Conservation (phyloP, 2,888 invertebrate genomes). For the Prenolepis imparis region DNA sequence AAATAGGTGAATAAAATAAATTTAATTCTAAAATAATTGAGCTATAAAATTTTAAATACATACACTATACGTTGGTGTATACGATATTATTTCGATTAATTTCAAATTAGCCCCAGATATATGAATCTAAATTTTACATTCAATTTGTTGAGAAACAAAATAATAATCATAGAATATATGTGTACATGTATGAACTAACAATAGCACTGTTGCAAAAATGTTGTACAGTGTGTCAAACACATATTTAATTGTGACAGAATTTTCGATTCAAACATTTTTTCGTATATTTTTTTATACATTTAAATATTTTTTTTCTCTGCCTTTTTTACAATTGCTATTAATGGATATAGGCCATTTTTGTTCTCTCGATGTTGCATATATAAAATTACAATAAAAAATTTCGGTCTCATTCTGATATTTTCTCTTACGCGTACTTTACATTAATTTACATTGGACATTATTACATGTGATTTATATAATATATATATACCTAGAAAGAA, state of each 20-base stretch:
- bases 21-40: background rate
- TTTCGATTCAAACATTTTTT: background rate
- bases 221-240: background rate
- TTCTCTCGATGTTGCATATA: slow-evolving; percentile 20
- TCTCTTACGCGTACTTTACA: slow-evolving; percentile 6
- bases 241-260: background rate
- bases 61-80: background rate
- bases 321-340: slow-evolving; percentile 5
- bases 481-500: slow-evolving; percentile 20
- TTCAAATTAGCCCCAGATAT: background rate
- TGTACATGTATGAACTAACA: background rate
- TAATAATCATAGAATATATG: background rate
- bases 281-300: background rate
- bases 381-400: slow-evolving; percentile 52
- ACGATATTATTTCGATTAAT: background rate
- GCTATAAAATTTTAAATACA: background rate
- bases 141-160: background rate
- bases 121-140: background rate
- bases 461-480: slow-evolving; percentile 20
- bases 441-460: slow-evolving; percentile 43
- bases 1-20: background rate
- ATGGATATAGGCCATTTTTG: slow-evolving; percentile 13
- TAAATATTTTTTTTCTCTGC: background rate
- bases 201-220: background rate
- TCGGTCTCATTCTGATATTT: slow-evolving; percentile 10